These are phyloP conservation scores for Muscidifurax raptorellus DNA, from an alignment of 1,140 invertebrate genomes.

Conservation along the genomic window DNA sequence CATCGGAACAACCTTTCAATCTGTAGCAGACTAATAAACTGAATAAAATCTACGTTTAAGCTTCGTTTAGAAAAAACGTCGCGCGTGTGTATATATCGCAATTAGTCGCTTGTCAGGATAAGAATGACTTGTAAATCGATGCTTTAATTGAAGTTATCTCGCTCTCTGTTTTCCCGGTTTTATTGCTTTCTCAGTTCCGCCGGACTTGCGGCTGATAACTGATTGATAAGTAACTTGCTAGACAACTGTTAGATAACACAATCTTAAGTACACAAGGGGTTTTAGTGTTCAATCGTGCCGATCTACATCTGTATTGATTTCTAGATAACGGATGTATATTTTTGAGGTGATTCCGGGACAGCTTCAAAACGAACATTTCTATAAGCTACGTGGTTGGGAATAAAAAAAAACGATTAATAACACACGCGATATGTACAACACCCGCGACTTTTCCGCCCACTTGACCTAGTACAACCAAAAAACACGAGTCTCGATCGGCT, in stretches of 20 bases:
- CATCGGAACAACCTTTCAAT: neutral
- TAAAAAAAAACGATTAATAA: too few species aligned
- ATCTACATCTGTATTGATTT: neutral
- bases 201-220: neutral
- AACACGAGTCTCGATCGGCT: too few species aligned
- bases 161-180: neutral
- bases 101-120: neutral
- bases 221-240: neutral
- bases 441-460: too few species aligned
- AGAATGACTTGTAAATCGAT: neutral
- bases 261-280: neutral
- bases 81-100: neutral
- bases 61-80: too few species aligned
- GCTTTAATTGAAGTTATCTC: neutral
- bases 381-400: too few species aligned
- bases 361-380: neutral
- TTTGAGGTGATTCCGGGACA: neutral
- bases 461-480: too few species aligned
- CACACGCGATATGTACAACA: too few species aligned
- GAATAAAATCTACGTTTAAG: neutral
- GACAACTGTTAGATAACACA: neutral
- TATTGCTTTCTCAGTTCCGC: neutral
- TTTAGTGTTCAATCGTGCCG: neutral
- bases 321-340: neutral
- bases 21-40: neutral